Evolutionary conservation across 2,113 vertebrate species (phyloP).

Genomic region (Cyphomyrus plagiostoma): DNA sequence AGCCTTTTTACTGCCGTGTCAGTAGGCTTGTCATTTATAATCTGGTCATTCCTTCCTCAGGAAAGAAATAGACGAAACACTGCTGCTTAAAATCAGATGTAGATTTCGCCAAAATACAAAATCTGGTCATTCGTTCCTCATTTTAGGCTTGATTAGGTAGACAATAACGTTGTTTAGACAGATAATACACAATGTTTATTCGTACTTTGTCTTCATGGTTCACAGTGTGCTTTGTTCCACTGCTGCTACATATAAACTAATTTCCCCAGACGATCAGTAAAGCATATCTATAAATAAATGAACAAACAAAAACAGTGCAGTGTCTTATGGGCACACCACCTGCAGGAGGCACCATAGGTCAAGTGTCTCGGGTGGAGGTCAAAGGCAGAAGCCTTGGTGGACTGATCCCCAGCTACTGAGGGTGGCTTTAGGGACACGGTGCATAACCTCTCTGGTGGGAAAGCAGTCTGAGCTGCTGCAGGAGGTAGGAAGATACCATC

Average conservation of each 20-base stretch:
- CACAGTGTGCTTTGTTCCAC: not conserved
- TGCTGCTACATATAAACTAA: not conserved
- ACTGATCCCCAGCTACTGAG: not conserved
- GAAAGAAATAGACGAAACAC: not conserved
- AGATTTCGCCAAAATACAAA: not conserved
- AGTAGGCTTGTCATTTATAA: not conserved
- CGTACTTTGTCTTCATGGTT: not conserved
- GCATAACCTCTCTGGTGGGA: not conserved
- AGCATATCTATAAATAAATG: not conserved
- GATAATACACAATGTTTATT: not conserved
- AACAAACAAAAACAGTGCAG: not conserved
- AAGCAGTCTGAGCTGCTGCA: not conserved
- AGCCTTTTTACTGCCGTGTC: not conserved
- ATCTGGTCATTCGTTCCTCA: not conserved
- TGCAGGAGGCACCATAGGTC: not conserved
- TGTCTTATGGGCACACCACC: not conserved
- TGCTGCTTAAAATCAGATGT: not conserved
- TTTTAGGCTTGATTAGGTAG: not conserved
- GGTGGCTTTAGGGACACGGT: not conserved
- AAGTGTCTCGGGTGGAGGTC: not conserved
- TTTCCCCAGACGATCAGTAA: not conserved
- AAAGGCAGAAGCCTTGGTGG: not conserved
- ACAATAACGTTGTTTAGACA: not conserved
- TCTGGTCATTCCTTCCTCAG: not conserved
- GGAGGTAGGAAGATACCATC: not conserved